Evolutionary conservation across 2,797 vertebrate genomes (phyloP), one percentile per base, ranked within the genome.

Genomic region (Trachops cirrhosus): DNA sequence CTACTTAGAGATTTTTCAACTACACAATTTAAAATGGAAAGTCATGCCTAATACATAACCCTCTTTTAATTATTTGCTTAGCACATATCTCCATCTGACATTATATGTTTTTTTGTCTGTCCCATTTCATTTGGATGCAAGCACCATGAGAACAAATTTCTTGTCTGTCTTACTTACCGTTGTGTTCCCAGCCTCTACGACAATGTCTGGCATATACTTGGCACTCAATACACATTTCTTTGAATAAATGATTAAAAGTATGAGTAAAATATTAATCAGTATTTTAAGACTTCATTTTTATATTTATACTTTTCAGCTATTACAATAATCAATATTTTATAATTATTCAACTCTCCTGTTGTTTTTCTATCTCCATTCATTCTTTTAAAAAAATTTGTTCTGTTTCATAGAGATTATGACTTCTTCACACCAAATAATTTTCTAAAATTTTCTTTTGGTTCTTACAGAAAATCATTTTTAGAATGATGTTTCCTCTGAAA

Each of bases 381-480:
- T 39, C 22, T 88, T 68, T 85, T 80, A 14, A 57, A 74, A 26
- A 67, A 29, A 64, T 89, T 32, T 91, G 34, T 54, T 84, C 57
- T 84, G 1, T 85, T 91, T 74, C 48, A 90, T 0, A 54, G 32
- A 92, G 12, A 29, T 64, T 64, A 80, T 44, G 12, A 48, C 22
- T 82, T 84, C 37, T 71, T 88, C 32, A 26, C 10, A 59, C 12
- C 70, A 87, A 83, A 83, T 8, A 74, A 86, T 50, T 78, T 93
- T 87, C 41, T 78, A 93, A 70, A 78, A 88, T 87, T 67, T 91
- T 24, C 64, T 79, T 77, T 90, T 68, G 52, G 21, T 73, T 94
- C 70, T 83, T 84, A 5, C 9, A 94, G 59, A 92, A 94, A 92
- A 86, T 41, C 16, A 78, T 62, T 89, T 89, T 86, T 71, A 83